Evolutionary conservation across 2,113 vertebrate genomes (phyloP).

Genomic region (Perca fluviatilis): DNA sequence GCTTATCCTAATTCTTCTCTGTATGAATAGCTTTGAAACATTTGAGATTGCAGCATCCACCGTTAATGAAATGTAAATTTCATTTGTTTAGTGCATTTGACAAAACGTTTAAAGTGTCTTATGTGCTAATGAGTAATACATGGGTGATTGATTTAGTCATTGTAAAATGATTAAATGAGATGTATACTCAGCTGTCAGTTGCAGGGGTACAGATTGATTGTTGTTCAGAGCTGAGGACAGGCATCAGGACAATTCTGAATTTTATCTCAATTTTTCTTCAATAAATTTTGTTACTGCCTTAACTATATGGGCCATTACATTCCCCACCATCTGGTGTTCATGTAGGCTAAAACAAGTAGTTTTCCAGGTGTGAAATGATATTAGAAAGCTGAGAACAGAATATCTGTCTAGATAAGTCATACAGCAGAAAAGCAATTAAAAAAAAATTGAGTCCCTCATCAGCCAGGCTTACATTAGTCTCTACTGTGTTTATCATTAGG

Average conservation of each 20-base stretch:
- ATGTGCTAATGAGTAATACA: constrained; percentile 38
- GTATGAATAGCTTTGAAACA: constrained; percentile 6
- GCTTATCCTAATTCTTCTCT: constrained; percentile 21
- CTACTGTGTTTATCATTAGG: not conserved
- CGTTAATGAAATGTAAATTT: constrained; percentile 47
- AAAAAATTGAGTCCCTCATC: not conserved
- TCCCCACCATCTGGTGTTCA: not conserved
- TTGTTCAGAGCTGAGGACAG: not conserved
- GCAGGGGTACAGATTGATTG: not conserved
- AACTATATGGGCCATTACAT: not conserved
- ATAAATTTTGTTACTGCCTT: not conserved
- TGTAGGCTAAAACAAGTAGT: not conserved
- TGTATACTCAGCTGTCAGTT: constrained; percentile 28
- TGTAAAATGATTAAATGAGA: constrained; percentile 47
- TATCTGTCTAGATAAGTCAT: constrained; percentile 1
- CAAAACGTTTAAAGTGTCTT: constrained; percentile 31
- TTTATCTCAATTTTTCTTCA: not conserved
- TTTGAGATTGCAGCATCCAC: constrained; percentile 9
- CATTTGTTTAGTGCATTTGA: constrained; percentile 35
- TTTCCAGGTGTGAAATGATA: not conserved
- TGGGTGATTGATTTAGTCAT: constrained; percentile 35
- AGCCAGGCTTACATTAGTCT: constrained; percentile 9
- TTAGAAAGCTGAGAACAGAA: constrained; percentile 5
- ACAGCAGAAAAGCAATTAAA: constrained; percentile 2
- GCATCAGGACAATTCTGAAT: not conserved